Evolutionary conservation across 1,140 invertebrate genomes (phyloP).

Genomic region (Bombyx mori): DNA sequence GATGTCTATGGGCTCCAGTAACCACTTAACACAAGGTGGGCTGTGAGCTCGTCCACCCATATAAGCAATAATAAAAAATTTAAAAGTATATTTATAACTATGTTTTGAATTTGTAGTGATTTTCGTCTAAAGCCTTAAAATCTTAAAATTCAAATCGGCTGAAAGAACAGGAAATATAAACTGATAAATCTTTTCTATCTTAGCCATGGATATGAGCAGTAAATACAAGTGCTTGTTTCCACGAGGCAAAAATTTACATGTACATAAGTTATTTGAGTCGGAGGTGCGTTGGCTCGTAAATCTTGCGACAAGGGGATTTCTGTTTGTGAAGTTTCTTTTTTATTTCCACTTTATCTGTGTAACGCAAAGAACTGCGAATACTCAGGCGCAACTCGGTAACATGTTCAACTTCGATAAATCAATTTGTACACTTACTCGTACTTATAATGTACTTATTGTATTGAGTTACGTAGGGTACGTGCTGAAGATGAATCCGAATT

Average conservation of each 20-base stretch:
- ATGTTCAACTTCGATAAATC: constrained; percentile 69
- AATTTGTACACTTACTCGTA: constrained; percentile 67
- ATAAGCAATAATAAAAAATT: too few species aligned
- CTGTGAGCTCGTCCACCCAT: too few species aligned
- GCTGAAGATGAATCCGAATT: too few species aligned
- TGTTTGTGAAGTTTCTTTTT: constrained; percentile 69
- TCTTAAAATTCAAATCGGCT: too few species aligned
- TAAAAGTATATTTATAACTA: too few species aligned
- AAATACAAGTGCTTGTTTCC: constrained; percentile 17
- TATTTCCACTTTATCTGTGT: constrained; percentile 67
- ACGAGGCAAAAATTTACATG: constrained; percentile 60
- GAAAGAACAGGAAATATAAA: too few species aligned
- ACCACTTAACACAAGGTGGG: too few species aligned
- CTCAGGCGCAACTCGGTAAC: constrained; percentile 56
- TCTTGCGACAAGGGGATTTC: constrained; percentile 67
- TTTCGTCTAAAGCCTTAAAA: too few species aligned
- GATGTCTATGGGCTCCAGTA: too few species aligned
- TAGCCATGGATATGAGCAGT: constrained; percentile 7
- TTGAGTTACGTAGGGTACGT: constrained; percentile 30
- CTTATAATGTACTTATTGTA: constrained; percentile 50
- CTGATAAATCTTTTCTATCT: not conserved
- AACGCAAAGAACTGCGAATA: constrained; percentile 59
- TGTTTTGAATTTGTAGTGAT: too few species aligned
- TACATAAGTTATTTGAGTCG: constrained; percentile 47
- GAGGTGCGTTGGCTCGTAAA: constrained; percentile 65